These are phyloP conservation scores for Anguilla megastoma DNA, from an alignment of 2,797 vertebrate genomes.

Conservation along the genomic window DNA sequence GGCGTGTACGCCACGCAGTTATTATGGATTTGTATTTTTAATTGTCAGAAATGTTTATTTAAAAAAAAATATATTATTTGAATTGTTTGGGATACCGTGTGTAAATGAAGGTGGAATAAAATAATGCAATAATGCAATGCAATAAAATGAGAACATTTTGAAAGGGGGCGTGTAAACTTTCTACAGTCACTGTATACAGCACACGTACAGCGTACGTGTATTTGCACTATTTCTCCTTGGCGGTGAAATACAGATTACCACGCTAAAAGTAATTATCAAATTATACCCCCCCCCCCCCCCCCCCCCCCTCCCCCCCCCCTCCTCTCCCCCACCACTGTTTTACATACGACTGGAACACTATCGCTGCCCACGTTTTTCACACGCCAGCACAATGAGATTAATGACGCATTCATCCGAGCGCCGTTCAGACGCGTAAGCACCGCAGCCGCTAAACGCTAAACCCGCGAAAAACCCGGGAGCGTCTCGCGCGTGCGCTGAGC, in stretches of 20 bases:
- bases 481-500: too few species aligned
- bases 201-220: not conserved
- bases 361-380: constrained; percentile 39
- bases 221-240: constrained; percentile 28
- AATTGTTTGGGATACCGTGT: constrained; percentile 21
- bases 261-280: constrained; percentile 49
- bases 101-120: too few species aligned
- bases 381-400: constrained; percentile 38
- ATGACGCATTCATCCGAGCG: not conserved
- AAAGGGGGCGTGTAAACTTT: not conserved
- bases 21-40: too few species aligned
- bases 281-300: constrained; percentile 38
- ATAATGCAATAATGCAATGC: too few species aligned
- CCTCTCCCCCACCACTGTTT: not conserved
- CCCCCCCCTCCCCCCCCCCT: constrained; percentile 31
- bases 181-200: not conserved
- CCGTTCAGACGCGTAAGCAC: not conserved
- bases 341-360: constrained; percentile 30
- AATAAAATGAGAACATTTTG: too few species aligned
- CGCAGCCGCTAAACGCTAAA: not conserved
- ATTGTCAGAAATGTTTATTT: too few species aligned
- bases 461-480: not conserved
- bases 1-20: too few species aligned
- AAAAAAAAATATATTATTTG: too few species aligned
- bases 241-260: constrained; percentile 61